Evolutionary conservation across 1,140 invertebrate genomes (phyloP).

Genomic region (Dendrolimus punctatus): DNA sequence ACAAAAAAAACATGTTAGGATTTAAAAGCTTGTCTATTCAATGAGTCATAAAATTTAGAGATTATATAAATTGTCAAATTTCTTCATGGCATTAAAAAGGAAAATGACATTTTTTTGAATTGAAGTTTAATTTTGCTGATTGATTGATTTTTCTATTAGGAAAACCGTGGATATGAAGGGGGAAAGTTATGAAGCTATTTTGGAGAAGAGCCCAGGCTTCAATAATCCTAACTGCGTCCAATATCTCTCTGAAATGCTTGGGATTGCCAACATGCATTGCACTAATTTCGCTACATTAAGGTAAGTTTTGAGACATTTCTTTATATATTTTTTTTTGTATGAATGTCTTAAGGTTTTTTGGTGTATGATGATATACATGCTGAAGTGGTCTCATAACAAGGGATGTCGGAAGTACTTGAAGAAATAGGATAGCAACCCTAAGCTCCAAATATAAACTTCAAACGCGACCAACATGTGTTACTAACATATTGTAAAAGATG

Average conservation of each 20-base stretch:
- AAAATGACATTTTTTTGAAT: conserved; percentile 1
- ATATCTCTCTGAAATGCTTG: conserved; percentile 82
- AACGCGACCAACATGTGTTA: too few relatives aligned
- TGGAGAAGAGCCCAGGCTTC: conserved; percentile 89
- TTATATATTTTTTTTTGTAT: too few relatives aligned
- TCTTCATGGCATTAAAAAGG: conserved; percentile 2
- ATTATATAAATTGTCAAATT: background rate
- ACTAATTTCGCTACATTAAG: conserved; percentile 84
- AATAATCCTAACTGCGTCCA: conserved; percentile 92
- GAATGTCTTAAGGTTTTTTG: too few relatives aligned
- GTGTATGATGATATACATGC: too few relatives aligned
- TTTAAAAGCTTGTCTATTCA: conserved; percentile 29
- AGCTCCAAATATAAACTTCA: too few relatives aligned
- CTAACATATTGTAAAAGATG: too few relatives aligned
- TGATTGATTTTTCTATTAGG: conserved; percentile 72
- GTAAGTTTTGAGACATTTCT: conserved; percentile 60
- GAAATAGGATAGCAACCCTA: too few relatives aligned
- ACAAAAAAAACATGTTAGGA: conserved; percentile 38
- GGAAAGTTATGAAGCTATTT: conserved; percentile 86
- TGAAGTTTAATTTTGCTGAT: background rate
- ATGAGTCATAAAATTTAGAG: conserved; percentile 12
- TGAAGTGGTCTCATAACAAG: too few relatives aligned
- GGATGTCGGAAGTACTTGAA: too few relatives aligned
- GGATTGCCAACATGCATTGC: conserved; percentile 79
- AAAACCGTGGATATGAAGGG: conserved; percentile 85